Conservation (phyloP, 2,888 invertebrate species). For the Ligdia adustata region DNA sequence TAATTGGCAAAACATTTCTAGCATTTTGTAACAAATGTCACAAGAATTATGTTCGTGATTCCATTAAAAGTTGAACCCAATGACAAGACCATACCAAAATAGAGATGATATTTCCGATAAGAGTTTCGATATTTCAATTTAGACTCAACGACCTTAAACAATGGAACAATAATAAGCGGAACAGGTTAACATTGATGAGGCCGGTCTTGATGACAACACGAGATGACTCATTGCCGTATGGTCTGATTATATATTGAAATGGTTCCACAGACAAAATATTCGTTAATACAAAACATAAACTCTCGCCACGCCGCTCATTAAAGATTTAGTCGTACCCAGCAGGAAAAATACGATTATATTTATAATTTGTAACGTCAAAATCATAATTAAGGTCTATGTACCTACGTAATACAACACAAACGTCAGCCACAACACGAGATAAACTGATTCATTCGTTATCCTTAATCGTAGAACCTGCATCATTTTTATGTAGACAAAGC, state of each 20-base stretch:
- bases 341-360: too few relatives aligned
- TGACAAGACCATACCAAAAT: conserved; percentile 26
- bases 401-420: too few relatives aligned
- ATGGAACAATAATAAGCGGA: conserved; percentile 42
- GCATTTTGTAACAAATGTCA: conserved; percentile 5
- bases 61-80: conserved; percentile 10
- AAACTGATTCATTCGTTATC: too few relatives aligned
- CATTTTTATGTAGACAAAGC: too few relatives aligned
- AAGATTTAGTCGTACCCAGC: too few relatives aligned
- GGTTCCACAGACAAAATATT: conserved; percentile 7
- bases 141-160: conserved; percentile 33
- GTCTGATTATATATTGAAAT: conserved; percentile 9
- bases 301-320: too few relatives aligned
- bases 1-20: too few relatives aligned
- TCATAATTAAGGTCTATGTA: too few relatives aligned
- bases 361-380: too few relatives aligned
- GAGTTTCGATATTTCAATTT: conserved; percentile 17
- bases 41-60: conserved; percentile 7
- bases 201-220: conserved; percentile 42
- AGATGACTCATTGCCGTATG: conserved; percentile 42
- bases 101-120: conserved; percentile 23
- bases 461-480: too few relatives aligned
- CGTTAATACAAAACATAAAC: background rate
- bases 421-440: too few relatives aligned
- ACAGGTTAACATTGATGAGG: conserved; percentile 58